Evolutionary conservation across 2,113 vertebrate genomes (phyloP), one percentile per base, ranked within the genome.

Genomic region (Pampusana beccarii): DNA sequence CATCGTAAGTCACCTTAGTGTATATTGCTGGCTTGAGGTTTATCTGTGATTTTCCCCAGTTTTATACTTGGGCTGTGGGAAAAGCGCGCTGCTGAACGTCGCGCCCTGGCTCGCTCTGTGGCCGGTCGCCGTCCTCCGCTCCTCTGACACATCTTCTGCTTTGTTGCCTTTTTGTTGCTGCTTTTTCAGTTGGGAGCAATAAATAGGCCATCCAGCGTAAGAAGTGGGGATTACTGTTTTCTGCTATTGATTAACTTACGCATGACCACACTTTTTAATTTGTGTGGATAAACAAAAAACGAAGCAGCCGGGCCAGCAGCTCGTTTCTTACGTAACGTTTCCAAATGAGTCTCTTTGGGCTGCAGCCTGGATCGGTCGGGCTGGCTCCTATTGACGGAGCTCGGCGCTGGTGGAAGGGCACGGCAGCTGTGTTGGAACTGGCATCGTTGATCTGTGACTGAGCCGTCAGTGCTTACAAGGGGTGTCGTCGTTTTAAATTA

Each of bases 261-360:
- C 95, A 94, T 93, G 92, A 72, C 65, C 83, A 89, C 90, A n/a
- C 88, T 94, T 95, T 92, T 93, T 95, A 86, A 95, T 95, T 91
- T 94, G 88, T 72, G 80, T 87, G 92, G 92, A 53, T 94, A 91
- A 95, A 97, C 93, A 90, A 74, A 93, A 93, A 95, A 44, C 0
- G 9, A 94, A 84, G 57, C 77, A n/a, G 80, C 57, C 9, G 0
- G 67, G 88, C 86, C 85, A 86, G 93, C 93, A 89, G 95, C 89
- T 95, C 77, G 17, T 85, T 95, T 81, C 93, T 97, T 97, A 92
- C 4, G 0, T 95, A 97, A 96, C 77, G 5, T 75, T 96, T 95
- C 53, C 88, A 92, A 90, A 95, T 83, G 67, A 90, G 83, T 65
- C 92, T 90, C 44, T 75, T 66, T 58, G 94, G 90, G 75, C 86